These are phyloP conservation scores for Caenorhabditis parvicauda DNA, from an alignment of 2,888 invertebrate species.

Conservation along the genomic window DNA sequence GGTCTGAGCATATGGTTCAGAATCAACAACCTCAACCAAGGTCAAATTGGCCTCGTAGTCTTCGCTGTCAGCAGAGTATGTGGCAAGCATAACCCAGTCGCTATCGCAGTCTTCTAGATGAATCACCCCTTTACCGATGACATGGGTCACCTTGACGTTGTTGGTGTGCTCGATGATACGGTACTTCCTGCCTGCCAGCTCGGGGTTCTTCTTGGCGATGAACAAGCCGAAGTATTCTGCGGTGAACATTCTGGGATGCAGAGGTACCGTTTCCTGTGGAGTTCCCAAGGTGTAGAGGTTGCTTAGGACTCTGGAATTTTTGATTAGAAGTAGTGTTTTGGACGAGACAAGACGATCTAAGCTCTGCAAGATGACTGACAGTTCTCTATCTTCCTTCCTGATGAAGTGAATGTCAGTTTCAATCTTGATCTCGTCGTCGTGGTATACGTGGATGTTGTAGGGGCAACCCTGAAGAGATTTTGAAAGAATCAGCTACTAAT, in stretches of 20 bases:
- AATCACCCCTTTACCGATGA: conserved; percentile 11
- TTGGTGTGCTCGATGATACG: conserved; percentile 3
- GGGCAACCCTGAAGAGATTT: conserved; percentile 17
- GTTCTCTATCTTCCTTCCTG: conserved; percentile 9
- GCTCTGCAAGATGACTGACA: conserved; percentile 13
- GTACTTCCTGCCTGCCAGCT: background rate
- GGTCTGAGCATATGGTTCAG: too few relatives aligned
- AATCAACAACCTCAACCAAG: background rate
- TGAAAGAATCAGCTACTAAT: background rate
- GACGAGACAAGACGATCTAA: background rate
- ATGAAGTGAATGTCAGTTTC: conserved; percentile 8
- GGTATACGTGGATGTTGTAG: conserved; percentile 11
- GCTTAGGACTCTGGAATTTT: conserved; percentile 15
- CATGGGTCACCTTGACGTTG: conserved; percentile 10
- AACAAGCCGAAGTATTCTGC: conserved; percentile 26
- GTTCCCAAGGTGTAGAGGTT: conserved; percentile 16
- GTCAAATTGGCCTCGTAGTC: background rate
- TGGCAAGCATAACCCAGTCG: conserved; percentile 13
- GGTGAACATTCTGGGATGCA: conserved; percentile 12
- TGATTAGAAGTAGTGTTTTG: background rate
- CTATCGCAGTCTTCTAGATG: conserved; percentile 18
- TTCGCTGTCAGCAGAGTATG: background rate
- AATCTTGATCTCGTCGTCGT: conserved; percentile 1
- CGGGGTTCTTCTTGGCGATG: conserved; percentile 15
- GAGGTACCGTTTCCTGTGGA: conserved; percentile 5